A percentile compares a stretch with the other conserved stretches of the same genome.
Conservation (phyloP, 2,888 invertebrate genomes). For the Torymus auratus region DNA sequence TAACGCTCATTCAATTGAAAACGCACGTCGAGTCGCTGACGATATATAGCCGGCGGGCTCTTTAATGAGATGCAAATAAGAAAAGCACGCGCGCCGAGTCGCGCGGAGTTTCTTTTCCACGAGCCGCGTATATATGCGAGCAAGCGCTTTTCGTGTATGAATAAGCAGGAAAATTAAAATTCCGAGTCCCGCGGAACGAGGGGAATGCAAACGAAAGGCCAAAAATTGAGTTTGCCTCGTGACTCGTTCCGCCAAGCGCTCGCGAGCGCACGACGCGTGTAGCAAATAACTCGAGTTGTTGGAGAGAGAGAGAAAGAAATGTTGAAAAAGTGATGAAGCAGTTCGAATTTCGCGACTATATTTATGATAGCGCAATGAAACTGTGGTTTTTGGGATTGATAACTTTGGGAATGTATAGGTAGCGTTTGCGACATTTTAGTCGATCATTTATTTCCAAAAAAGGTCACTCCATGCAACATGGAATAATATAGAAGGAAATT, state of each 20-base stretch:
- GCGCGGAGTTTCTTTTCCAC: conserved; percentile 10
- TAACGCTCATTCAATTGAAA: conserved; percentile 28
- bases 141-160: conserved; percentile 19
- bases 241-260: background rate
- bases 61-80: conserved; percentile 53
- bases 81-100: conserved; percentile 29
- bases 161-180: conserved; percentile 48
- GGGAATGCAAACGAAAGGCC: conserved; percentile 19
- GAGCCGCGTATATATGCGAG: background rate
- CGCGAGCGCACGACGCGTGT: too few species aligned
- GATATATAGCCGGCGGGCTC: background rate
- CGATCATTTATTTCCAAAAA: too few species aligned
- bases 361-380: background rate
- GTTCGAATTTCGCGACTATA: background rate
- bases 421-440: too few species aligned
- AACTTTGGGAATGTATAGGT: too few species aligned
- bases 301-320: background rate
- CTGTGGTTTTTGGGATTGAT: too few species aligned
- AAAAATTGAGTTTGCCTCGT: conserved; percentile 30
- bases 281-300: conserved; percentile 10
- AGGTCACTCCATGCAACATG: too few species aligned
- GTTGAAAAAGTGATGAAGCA: background rate
- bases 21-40: background rate
- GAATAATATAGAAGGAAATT: too few species aligned
- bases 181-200: conserved; percentile 11